Evolutionary conservation across 2,888 invertebrate species (phyloP), one percentile per base, ranked within the genome.

Genomic region (Sarcophaga caerulescens): DNA sequence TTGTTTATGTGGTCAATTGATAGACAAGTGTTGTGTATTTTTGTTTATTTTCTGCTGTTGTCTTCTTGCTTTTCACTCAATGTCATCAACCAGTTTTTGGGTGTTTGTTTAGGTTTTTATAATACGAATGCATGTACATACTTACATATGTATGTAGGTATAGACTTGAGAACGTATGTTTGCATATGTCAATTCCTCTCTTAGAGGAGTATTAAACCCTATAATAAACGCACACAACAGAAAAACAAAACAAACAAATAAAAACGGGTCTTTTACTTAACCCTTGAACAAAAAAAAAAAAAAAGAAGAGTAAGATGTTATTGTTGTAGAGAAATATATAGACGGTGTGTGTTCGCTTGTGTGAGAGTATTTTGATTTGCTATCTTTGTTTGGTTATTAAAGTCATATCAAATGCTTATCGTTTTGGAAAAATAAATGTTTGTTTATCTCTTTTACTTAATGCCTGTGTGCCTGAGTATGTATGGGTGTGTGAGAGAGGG

Each of bases 1-100:
- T 66, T 23, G 63, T 74, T 73, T 35, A 74, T 65, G 74, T 79
- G 74, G 74, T 52, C 74, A 78, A 74, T 79, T 79, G 78, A 63
- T 74, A 70, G 63, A 69, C 74, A 84, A 77, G 63, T 74, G 57
- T 68, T 79, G 62, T 71, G 17, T 73, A 25, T 60, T 76, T 66
- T 71, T 71, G 66, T 19, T 44, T 44, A 3, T 66, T 14, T 11
- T 35, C 6, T 35, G 6, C 6, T 35, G 35, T 35, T 35, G 35
- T 35, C 35, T 35, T 35, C 35, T 35, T 35, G 8, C 8, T 35
- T 35, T 35, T 35, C 35, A 35, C 35, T 52, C 52, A 17, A 52
- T 17, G 14, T 52, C 52, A 52, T 12, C 17, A 52, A 52, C 35
- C 35, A 35, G 10, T 35, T 52, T 52, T 17, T 14, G 4, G 17